Base-by-base conservation (phyloP, 2,797 vertebrate species). In the Heterohyrax brucei region DNA sequence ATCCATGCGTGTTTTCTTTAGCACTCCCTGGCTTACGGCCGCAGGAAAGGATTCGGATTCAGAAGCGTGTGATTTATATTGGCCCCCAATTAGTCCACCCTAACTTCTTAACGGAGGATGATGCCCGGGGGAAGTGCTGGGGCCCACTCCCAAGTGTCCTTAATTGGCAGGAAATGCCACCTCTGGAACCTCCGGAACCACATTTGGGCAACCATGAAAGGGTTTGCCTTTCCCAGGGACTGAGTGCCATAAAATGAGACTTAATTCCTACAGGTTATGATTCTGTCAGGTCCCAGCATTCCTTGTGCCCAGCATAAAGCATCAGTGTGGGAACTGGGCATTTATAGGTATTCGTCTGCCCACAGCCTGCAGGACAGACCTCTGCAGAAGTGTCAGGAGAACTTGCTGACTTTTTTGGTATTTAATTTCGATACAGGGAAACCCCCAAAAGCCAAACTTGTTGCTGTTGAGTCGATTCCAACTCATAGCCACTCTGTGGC, bases 1-100 rank as follows among this genome's bases (percentile, higher is more conserved):
- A 77, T n/a, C 59, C 59, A 56, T 76, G 50, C 39, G 7, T 50
- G 33, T 68, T 89, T 95, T 75, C 75, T 78, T 87, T 87, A 76
- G 33, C 10, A 44, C 30, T 62, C 10, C 81, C 33, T 33, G 33
- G 87, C 73, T 79, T 87, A 89, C 68, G 66, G 76, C 19, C 64
- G 50, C 77, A 91, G 77, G 66, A 61, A 76, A 33, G 77, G 75
- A 75, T 68, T 82, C 21, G 3, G 28, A 48, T 44, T 78, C 88
- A 72, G 53, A 79, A 48, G n/a, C 70, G 66, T 0, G 26, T 28
- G 75, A 89, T 78, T 73, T 82, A 59, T 18, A 33, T 16, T 21
- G 22, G 53, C 83, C 44, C 33, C 39, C 82, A 72, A 0, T 66
- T 66, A 46, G 16, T 82, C 53, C n/a, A 1, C n/a, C 12, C 95